Conservation (phyloP, 2,113 vertebrate species). For the Numenius arquata region DNA sequence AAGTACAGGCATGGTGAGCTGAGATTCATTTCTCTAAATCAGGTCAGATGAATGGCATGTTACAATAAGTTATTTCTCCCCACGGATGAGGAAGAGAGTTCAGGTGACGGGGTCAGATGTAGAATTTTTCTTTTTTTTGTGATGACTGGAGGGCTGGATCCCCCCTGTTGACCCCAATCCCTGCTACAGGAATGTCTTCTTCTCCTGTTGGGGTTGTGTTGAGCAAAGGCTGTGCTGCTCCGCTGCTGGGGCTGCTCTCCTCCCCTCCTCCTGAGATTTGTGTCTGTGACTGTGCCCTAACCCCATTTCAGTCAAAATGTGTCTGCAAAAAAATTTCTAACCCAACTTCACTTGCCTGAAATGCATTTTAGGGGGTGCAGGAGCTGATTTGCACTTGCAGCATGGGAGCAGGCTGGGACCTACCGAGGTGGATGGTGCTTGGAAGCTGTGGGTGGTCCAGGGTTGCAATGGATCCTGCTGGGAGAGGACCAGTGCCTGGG, state of each 20-base stretch:
- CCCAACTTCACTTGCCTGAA: not conserved
- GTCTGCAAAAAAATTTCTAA: not conserved
- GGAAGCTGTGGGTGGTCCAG: not conserved
- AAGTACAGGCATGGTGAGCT: not conserved
- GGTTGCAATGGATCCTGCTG: not conserved
- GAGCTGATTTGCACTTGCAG: rapidly evolving
- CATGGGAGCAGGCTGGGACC: not conserved
- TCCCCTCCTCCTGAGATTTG: not conserved
- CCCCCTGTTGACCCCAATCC: not conserved
- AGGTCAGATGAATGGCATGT: not conserved
- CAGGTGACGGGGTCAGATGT: not conserved
- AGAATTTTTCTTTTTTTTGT: not conserved
- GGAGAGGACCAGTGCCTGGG: not conserved
- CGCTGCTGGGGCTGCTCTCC: not conserved
- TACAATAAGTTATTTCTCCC: not conserved
- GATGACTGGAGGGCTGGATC: not conserved
- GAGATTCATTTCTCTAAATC: not conserved
- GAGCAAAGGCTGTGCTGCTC: not conserved
- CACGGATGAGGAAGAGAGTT: not conserved
- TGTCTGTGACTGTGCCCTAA: rapidly evolving
- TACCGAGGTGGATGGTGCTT: rapidly evolving
- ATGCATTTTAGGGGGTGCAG: not conserved
- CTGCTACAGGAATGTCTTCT: not conserved
- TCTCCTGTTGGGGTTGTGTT: not conserved
- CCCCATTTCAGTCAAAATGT: not conserved